Evolutionary conservation across 2,888 invertebrate genomes (phyloP), one percentile per base, ranked within the genome.

Genomic region (Thera obeliscata): DNA sequence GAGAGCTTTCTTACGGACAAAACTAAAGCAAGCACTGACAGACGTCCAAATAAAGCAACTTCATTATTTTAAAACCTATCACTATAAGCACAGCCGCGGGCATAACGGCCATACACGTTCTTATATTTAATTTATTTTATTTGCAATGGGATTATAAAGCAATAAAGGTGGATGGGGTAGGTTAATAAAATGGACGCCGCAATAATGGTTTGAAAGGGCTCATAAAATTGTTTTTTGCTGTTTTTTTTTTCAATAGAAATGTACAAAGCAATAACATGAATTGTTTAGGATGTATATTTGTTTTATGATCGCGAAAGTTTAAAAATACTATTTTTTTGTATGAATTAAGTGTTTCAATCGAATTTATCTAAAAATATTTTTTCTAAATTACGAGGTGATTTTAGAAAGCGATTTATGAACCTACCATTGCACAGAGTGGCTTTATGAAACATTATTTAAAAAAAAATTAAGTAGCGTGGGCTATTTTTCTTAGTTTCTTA

Each of bases 131-230:
- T 84, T 83, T 83, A 83, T 86, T 86, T 81, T 84, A 83, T 86
- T 86, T 81, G 80, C 79, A 72, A 65, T 72, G 78, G 86, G 86
- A 83, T 87, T 87, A 87, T 80, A 81, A 80, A 72, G 81, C 79
- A 79, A 84, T 87, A 82, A 87, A 88, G 86, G 87, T 86, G 83
- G 79, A 81, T 76, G 81, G 83, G 79, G 80, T 76, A 81, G 79
- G 76, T 80, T 79, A 77, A 81, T 83, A 82, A 79, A 74, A 71
- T 81, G 78, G 70, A 79, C 79, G 79, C 69, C 60, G 77, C 78
- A 79, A 81, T 82, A 82, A 83, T 78, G 76, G 71, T 59, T 74
- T 38, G 4, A 38, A 75, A 67, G 73, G 77, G 77, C 73, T 74
- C 70, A 74, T 76, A 71, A 71, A 64, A 69, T 61, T 60, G 60